Conservation (phyloP, 2,888 invertebrate species). For the Zaprionus bogoriensis region DNA sequence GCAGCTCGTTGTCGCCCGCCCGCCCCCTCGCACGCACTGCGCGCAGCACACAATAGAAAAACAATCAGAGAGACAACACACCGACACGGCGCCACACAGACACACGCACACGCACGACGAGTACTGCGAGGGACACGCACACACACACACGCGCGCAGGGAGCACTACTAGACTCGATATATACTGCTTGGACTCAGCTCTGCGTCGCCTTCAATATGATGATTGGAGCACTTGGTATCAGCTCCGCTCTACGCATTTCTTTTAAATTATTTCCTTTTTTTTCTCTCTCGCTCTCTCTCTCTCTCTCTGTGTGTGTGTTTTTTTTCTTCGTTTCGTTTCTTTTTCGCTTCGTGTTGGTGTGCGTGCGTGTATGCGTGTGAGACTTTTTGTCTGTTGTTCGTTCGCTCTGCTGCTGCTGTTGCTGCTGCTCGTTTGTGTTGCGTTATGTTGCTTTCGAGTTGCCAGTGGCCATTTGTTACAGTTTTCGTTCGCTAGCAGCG, state of each 20-base stretch:
- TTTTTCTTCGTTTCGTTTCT: not conserved
- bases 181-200: constrained; percentile 9
- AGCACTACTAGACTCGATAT: constrained; percentile 12
- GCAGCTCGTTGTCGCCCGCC: constrained; percentile 25
- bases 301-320: constrained; percentile 3
- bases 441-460: constrained; percentile 15
- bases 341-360: constrained; percentile 20
- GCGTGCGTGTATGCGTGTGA: constrained; percentile 33
- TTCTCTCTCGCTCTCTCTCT: constrained; percentile 3
- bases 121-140: constrained; percentile 8
- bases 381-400: constrained; percentile 47
- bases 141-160: constrained; percentile 9
- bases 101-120: constrained; percentile 23
- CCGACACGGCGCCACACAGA: not conserved
- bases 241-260: constrained; percentile 24
- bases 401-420: constrained; percentile 18
- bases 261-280: constrained; percentile 11
- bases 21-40: constrained; percentile 34
- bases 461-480: constrained; percentile 22
- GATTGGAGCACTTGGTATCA: constrained; percentile 20
- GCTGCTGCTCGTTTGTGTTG: constrained; percentile 2
- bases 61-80: constrained; percentile 25
- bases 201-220: constrained; percentile 9
- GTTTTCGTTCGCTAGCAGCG: constrained; percentile 37
- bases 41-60: constrained; percentile 33